phyloP scores from a whole-genome alignment of 2,113 vertebrate genomes.

The Phyllostomus hastatus region DNA sequence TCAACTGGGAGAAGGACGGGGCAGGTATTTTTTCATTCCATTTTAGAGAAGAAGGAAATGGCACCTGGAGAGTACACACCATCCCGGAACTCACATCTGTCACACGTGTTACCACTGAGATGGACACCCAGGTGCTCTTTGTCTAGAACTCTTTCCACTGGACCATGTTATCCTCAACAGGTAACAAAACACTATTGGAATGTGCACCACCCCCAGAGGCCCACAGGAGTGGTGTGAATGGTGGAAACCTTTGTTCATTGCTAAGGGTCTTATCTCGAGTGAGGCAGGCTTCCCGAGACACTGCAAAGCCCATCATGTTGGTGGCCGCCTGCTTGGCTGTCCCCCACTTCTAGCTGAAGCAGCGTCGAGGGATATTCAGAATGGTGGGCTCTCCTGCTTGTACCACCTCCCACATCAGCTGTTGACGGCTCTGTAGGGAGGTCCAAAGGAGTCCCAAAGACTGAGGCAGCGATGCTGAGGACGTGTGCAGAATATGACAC shows the following conservation, averaged over 20 bases:
- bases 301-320: neutral
- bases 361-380: neutral
- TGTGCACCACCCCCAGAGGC: neutral
- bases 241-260: neutral
- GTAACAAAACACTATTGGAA: neutral
- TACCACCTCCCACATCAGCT: neutral
- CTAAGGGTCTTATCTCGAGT: neutral
- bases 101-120: rapidly evolving
- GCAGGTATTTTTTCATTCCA: neutral
- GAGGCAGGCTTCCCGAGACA: neutral
- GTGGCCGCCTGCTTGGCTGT: neutral
- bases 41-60: neutral
- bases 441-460: neutral
- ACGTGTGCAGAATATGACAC: neutral
- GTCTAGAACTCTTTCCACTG: neutral
- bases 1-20: neutral
- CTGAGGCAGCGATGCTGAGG: neutral
- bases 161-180: neutral
- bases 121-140: neutral
- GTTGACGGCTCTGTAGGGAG: neutral
- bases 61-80: neutral
- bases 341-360: neutral
- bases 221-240: neutral
- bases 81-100: neutral
- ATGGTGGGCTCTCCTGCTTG: neutral